Percentiles rank a stretch among this genome's conserved stretches.
Conservation (phyloP, 2,113 vertebrate species). For the Equus przewalskii region DNA sequence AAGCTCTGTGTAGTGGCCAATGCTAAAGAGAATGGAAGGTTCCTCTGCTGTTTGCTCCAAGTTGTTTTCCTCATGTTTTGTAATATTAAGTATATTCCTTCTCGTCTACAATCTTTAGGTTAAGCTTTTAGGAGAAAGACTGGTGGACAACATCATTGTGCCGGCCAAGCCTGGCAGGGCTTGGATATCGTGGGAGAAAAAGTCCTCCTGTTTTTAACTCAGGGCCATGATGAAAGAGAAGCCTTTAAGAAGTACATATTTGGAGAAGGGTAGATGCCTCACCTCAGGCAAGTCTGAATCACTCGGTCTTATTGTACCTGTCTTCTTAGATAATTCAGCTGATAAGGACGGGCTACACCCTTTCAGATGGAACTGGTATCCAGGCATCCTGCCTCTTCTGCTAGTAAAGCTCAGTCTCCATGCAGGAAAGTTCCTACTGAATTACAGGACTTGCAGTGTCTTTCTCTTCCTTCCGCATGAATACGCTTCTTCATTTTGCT, state of each 20-base stretch:
- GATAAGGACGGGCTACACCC: conserved; percentile 28
- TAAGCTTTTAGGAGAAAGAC: background rate
- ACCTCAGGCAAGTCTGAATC: background rate
- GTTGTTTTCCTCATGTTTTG: background rate
- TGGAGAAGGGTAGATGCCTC: background rate
- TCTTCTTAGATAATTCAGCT: conserved; percentile 70
- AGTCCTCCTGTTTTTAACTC: background rate
- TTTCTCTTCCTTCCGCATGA: background rate
- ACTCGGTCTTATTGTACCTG: conserved; percentile 33
- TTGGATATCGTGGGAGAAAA: background rate
- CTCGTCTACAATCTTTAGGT: background rate
- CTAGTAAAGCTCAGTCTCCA: background rate
- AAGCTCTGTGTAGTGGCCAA: no score
- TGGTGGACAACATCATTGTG: background rate
- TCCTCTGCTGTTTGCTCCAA: background rate
- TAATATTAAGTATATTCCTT: background rate
- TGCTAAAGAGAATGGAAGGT: background rate
- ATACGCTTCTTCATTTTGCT: background rate
- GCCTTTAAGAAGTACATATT: background rate
- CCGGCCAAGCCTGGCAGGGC: background rate
- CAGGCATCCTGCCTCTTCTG: background rate
- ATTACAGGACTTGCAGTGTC: background rate
- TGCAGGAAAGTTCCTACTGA: background rate
- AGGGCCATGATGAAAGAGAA: background rate
- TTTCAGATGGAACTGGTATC: background rate